A percentile compares a stretch with the other conserved stretches of the same genome.
Conservation (phyloP, 1,140 invertebrate genomes). For the Cyphomyrmex costatus region DNA sequence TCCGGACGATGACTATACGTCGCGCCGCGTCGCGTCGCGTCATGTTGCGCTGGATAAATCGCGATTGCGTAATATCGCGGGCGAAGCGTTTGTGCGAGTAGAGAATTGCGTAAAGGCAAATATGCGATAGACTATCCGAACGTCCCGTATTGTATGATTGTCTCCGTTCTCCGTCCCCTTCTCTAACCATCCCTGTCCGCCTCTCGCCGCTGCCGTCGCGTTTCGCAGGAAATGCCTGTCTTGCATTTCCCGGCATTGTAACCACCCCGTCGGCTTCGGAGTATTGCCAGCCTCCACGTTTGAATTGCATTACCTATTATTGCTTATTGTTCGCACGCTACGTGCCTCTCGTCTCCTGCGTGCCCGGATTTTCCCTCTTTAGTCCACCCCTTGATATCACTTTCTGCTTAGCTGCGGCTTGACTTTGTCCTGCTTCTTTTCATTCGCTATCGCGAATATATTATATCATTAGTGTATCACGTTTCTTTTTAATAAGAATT, state of each 20-base stretch:
- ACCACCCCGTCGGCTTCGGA: conserved; percentile 74
- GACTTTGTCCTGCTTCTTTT: background rate
- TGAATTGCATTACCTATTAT: conserved; percentile 85
- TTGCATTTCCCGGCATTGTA: conserved; percentile 83
- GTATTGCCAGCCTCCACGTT: conserved; percentile 83
- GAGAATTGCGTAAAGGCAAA: conserved; percentile 83
- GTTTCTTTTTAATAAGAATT: background rate
- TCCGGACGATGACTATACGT: conserved; percentile 54
- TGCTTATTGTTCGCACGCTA: conserved; percentile 82
- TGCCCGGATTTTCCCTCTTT: conserved; percentile 53
- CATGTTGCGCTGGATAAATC: conserved; percentile 74
- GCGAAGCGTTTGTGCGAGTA: conserved; percentile 69
- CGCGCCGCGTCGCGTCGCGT: conserved; percentile 48
- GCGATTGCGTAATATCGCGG: conserved; percentile 82
- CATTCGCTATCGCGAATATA: background rate
- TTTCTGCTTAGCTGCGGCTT: background rate
- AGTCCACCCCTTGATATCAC: conserved; percentile 50
- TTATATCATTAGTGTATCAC: background rate
- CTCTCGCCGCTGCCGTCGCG: conserved; percentile 53
- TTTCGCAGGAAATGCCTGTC: conserved; percentile 81
- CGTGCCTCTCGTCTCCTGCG: conserved; percentile 52
- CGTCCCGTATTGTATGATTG: conserved; percentile 82
- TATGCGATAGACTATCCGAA: conserved; percentile 81
- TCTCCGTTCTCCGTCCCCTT: conserved; percentile 78
- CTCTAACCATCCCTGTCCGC: conserved; percentile 47